A percentile compares a stretch with the other conserved stretches of the same genome.
Evolutionary conservation across 2,797 vertebrate genomes (phyloP).

Genomic region (Megalops cyprinoides): DNA sequence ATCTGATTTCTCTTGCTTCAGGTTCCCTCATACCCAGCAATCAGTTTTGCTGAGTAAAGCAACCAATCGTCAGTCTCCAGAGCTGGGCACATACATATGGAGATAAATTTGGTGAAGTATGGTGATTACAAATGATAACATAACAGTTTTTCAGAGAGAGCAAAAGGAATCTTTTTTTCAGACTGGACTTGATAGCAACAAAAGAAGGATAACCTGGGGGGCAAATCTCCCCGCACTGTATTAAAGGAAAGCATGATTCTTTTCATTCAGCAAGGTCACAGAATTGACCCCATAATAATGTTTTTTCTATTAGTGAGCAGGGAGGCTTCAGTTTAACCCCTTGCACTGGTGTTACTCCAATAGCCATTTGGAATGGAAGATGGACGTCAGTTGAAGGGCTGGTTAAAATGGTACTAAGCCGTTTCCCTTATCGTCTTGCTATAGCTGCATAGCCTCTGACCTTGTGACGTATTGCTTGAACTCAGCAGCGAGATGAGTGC

Average conservation of each 20-base stretch:
- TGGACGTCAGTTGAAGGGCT: constrained; percentile 27
- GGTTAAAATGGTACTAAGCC: constrained; percentile 56
- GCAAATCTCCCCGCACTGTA: constrained; percentile 42
- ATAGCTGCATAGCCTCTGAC: constrained; percentile 59
- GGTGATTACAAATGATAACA: neutral
- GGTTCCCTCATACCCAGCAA: constrained; percentile 13
- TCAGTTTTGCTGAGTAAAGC: neutral
- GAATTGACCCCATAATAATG: constrained; percentile 56
- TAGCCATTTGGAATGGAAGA: constrained; percentile 30
- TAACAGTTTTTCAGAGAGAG: constrained; percentile 7
- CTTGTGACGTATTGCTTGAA: constrained; percentile 45
- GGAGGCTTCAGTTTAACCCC: constrained; percentile 30
- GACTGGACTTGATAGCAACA: constrained; percentile 32
- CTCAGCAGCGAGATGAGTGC: constrained; percentile 35
- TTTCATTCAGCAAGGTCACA: constrained; percentile 55
- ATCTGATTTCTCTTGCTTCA: constrained; percentile 4
- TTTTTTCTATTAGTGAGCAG: constrained; percentile 52
- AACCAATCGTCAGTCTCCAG: neutral
- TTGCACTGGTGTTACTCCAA: constrained; percentile 25
- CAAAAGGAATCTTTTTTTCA: constrained; percentile 24
- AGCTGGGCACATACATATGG: neutral
- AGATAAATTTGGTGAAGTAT: neutral
- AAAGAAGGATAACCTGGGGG: constrained; percentile 38
- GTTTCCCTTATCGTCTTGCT: constrained; percentile 61
- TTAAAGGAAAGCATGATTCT: constrained; percentile 53